A percentile compares a stretch with the other conserved stretches of the same genome.
phyloP scores from a whole-genome alignment of 2,113 vertebrate genomes.

The Arvicanthis niloticus region DNA sequence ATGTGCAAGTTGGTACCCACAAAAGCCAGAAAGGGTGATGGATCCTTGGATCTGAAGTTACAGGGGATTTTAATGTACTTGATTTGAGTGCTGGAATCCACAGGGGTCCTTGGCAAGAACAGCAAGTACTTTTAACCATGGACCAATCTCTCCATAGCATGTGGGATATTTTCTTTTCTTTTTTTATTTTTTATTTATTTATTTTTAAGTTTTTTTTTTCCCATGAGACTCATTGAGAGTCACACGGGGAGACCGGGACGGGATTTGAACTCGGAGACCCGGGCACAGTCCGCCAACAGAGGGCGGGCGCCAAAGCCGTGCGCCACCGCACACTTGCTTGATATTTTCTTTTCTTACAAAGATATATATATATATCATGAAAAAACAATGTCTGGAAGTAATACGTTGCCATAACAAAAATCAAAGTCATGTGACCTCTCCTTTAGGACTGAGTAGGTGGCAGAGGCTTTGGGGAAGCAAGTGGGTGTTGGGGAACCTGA shows the following conservation, averaged over 20 bases:
- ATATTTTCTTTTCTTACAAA: not conserved
- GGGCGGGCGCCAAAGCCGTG: too few species aligned
- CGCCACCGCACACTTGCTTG: too few species aligned
- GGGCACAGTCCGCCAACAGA: too few species aligned
- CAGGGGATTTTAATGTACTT: not conserved
- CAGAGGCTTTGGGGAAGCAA: not conserved
- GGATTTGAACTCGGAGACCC: too few species aligned
- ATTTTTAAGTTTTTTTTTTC: too few species aligned
- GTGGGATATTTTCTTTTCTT: not conserved
- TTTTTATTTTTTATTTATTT: too few species aligned
- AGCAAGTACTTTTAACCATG: not conserved
- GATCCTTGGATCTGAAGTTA: not conserved
- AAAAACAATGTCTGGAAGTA: not conserved
- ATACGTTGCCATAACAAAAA: not conserved
- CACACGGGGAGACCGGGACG: too few species aligned
- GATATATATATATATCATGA: conserved; percentile 20
- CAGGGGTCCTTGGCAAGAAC: not conserved
- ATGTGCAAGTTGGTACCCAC: not conserved
- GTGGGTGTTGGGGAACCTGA: not conserved
- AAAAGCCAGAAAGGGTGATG: not conserved
- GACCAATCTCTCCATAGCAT: not conserved
- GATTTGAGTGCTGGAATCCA: not conserved
- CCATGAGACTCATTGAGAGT: too few species aligned
- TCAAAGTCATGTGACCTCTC: not conserved
- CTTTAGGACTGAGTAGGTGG: not conserved